phyloP scores from a whole-genome alignment of 2,113 vertebrate genomes.

The Mastomys natalensis region DNA sequence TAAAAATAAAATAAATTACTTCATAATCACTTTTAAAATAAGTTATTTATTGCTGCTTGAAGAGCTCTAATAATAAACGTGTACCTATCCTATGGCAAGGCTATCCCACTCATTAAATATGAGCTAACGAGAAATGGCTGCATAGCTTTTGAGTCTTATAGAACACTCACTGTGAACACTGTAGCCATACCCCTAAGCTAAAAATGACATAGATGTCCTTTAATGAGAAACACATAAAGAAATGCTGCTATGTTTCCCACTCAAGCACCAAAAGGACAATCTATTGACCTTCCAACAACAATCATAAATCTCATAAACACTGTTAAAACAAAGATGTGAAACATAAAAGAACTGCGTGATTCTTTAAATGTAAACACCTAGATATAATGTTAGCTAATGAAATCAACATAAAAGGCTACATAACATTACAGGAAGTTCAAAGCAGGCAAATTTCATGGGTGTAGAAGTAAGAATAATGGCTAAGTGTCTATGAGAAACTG shows the following conservation, averaged over 20 bases:
- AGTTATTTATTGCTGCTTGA: not conserved
- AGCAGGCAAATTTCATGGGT: not conserved
- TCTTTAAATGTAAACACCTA: not conserved
- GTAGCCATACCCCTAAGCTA: not conserved
- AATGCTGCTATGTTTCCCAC: not conserved
- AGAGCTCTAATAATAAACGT: not conserved
- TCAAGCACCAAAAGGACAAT: not conserved
- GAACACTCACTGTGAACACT: not conserved
- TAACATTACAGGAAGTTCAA: not conserved
- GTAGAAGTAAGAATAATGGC: not conserved
- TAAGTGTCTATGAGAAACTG: not conserved
- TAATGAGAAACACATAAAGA: not conserved
- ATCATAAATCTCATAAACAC: not conserved
- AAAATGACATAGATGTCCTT: not conserved
- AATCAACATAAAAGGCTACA: not conserved
- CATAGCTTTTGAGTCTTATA: not conserved
- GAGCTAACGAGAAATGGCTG: not conserved
- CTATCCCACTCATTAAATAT: not conserved
- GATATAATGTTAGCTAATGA: not conserved
- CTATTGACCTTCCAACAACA: not conserved
- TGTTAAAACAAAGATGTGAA: not conserved
- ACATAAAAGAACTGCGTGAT: not conserved
- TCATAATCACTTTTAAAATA: not conserved
- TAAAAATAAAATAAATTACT: not conserved
- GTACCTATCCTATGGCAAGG: not conserved